These are phyloP conservation scores for Pachycephala philippinensis DNA, from an alignment of 2,113 vertebrate genomes.

Conservation along the genomic window DNA sequence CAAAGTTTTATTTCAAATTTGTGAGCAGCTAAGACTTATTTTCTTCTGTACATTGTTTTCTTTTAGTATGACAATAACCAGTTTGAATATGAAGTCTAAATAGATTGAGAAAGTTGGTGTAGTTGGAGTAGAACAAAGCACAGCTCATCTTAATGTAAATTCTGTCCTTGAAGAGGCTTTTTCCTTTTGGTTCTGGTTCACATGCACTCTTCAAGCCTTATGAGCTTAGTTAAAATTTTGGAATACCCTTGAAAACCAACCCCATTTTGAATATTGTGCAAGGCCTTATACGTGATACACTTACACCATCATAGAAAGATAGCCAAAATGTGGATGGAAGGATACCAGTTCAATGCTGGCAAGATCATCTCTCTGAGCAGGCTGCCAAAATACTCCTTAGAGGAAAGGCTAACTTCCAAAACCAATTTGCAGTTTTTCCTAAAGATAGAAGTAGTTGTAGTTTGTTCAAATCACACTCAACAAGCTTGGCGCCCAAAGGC, in stretches of 20 bases:
- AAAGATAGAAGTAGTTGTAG: not conserved
- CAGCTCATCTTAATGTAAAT: not conserved
- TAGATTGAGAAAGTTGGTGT: not conserved
- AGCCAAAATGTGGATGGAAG: not conserved
- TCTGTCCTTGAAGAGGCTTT: not conserved
- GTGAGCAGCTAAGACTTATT: not conserved
- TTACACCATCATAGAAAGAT: not conserved
- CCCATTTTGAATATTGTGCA: not conserved
- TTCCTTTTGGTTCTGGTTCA: not conserved
- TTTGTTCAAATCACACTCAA: not conserved
- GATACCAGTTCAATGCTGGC: not conserved
- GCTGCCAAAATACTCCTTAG: not conserved
- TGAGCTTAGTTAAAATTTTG: not conserved
- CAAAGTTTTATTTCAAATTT: not conserved
- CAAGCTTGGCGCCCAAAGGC: not conserved
- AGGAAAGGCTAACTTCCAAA: constrained; percentile 9
- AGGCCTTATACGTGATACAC: not conserved
- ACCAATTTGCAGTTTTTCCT: not conserved
- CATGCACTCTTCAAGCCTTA: not conserved
- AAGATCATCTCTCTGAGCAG: not conserved
- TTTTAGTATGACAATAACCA: not conserved
- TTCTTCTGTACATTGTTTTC: not conserved
- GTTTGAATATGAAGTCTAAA: not conserved
- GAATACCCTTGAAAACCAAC: not conserved
- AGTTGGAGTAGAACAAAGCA: not conserved